Conservation (phyloP, 2,797 vertebrate species). For the Sebastes jordani region DNA sequence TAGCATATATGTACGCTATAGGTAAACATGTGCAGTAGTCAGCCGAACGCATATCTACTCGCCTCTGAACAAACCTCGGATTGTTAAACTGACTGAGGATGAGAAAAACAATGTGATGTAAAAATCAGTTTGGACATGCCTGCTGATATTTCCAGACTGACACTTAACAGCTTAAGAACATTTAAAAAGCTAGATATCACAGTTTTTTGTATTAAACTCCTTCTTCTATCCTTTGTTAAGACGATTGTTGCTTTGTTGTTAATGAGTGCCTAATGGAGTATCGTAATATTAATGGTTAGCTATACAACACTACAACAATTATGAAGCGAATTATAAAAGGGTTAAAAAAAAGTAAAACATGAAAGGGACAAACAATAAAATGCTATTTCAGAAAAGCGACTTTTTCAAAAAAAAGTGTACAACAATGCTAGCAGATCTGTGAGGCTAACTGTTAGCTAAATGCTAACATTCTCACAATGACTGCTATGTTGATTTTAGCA, state of each 20-base stretch:
- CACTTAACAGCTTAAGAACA: too few species aligned
- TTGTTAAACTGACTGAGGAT: background rate
- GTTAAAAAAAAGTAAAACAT: background rate
- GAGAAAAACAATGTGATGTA: background rate
- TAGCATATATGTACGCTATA: background rate
- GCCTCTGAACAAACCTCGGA: background rate
- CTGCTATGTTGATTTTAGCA: background rate
- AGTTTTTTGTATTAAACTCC: too few species aligned
- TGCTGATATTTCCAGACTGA: too few species aligned
- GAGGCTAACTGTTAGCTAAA: too few species aligned
- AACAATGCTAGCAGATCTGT: too few species aligned
- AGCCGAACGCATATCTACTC: background rate
- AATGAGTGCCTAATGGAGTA: too few species aligned
- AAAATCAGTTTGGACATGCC: too few species aligned
- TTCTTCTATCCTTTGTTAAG: too few species aligned
- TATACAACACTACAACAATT: too few species aligned
- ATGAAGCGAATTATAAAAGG: background rate
- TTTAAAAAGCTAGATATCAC: too few species aligned
- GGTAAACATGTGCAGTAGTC: background rate
- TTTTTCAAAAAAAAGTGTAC: background rate
- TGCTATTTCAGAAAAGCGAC: background rate
- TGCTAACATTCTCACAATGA: background rate
- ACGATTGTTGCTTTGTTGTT: too few species aligned
- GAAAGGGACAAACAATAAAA: background rate
- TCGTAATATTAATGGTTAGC: too few species aligned